These are phyloP conservation scores for Latrodectus geometricus DNA, from an alignment of 1,140 invertebrate genomes.

Conservation along the genomic window DNA sequence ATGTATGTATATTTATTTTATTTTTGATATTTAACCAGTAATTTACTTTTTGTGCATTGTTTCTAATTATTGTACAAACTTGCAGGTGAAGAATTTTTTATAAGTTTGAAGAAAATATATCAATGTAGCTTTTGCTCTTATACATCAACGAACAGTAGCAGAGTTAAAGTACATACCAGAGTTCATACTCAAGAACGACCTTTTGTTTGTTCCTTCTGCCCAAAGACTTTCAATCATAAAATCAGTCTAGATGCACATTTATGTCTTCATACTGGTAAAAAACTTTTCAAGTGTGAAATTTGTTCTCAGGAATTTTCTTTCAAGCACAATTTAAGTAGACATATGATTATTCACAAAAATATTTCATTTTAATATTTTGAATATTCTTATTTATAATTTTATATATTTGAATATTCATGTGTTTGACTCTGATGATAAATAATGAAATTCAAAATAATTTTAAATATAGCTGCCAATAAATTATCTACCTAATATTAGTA, in stretches of 20 bases:
- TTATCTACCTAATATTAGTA: too few relatives aligned
- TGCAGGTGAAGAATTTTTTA: too few relatives aligned
- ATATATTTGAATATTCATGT: neutral
- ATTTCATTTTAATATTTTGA: neutral
- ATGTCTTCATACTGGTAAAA: slow-evolving; percentile 75
- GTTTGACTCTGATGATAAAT: neutral
- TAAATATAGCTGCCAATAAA: too few relatives aligned
- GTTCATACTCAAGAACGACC: neutral
- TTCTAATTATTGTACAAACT: too few relatives aligned
- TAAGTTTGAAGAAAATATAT: neutral
- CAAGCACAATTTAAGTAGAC: neutral
- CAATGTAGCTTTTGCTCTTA: neutral
- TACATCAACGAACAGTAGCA: neutral
- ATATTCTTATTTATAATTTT: neutral
- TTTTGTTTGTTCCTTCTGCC: slow-evolving; percentile 69
- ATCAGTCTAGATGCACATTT: slow-evolving; percentile 79
- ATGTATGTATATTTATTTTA: too few relatives aligned
- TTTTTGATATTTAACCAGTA: too few relatives aligned
- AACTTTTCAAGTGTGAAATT: neutral
- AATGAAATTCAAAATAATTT: too few relatives aligned
- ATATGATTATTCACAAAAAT: neutral
- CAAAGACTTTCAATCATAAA: slow-evolving; percentile 73
- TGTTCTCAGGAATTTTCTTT: neutral
- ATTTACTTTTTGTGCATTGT: too few relatives aligned
- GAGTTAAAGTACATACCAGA: neutral